Evolutionary conservation across 2,113 vertebrate genomes (phyloP), one percentile per base, ranked within the genome.

Genomic region (Nansenia antarctica): DNA sequence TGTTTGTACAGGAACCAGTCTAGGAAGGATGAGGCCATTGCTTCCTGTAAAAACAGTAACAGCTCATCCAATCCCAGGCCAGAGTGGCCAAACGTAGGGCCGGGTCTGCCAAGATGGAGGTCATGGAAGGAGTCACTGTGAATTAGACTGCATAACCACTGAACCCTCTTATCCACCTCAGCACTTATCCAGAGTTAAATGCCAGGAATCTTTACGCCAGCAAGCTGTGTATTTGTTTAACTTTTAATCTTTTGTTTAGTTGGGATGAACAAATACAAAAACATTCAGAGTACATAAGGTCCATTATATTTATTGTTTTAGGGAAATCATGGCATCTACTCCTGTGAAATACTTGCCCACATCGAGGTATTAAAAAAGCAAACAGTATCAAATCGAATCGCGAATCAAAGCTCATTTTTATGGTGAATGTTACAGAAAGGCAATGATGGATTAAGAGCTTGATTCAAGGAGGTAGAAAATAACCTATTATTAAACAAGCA

Each of bases 251-350:
- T 42, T 20, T 67, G 9, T 53, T 63, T 18, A 54, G 42, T 24
- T 0, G 32, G 54, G 3, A 20, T 37, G 49, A 75, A 70, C 35
- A 32, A 55, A 72, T n/a, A n/a, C n/a, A n/a, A 61, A 67, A 65
- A 42, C 53, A 15, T 62, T 9, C n/a, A n/a, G n/a, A n/a, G n/a
- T 71, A 31, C 45, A 11, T 29, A 72, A 65, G 34, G n/a, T 65
- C 24, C 27, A 30, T 30, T 67, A 59, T 65, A 12, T 85, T 85
- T 86, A 81, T 80, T 87, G 66, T 82, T 80, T 74, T 47, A 65
- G 42, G 74, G 55, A 14, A 73, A 80, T n/a, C 49, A 64, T 68
- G 31, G 70, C 70, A 47, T 49, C 59, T 64, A 31, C 24, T 57
- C 29, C 61, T 35, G 49, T 70, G 58, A 70, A 20, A 60, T 24